Evolutionary conservation across 1,140 invertebrate genomes (phyloP), one percentile per base, ranked within the genome.

Genomic region (Nomia melanderi): DNA sequence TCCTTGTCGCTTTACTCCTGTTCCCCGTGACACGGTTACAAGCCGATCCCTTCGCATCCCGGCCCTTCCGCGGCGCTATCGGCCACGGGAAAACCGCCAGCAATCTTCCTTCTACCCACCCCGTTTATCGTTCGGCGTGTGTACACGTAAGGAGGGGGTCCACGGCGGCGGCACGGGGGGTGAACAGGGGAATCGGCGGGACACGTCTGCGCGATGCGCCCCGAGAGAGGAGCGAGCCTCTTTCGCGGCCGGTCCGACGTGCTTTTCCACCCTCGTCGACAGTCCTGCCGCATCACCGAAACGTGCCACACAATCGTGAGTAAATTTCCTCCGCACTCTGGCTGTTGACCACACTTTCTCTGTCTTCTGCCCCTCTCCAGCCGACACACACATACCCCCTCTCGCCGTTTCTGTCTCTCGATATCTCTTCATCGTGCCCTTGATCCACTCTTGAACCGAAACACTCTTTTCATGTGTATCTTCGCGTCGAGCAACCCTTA

Each of bases 231-330:
- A 81, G 65, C 59, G 75, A 79, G 79, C 57, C 79, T 79, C 76
- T 83, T 87, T 86, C 85, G 81, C 83, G 82, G 81, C 84, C 70
- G 78, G 78, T 72, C 78, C 80, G 77, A 78, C 77, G 76, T 63
- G 82, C 77, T 86, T 88, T 87, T 82, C 86, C 83, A 81, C 86
- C 86, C 79, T 88, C 84, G 87, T 79, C 78, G 88, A 82, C 90
- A 92, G 91, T 92, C 89, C 89, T 89, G 89, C 91, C 90, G 91
- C 88, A 91, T 84, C 90, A 88, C 86, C 89, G 90, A 90, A 88
- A 88, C 91, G 90, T 87, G 89, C 84, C 89, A 87, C 90, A 90
- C 88, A 91, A 91, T 90, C 87, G 91, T 92, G 90, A 92, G 91
- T 92, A 92, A 85, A 85, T 79, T 86, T 79, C 56, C 25, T 74